phyloP scores from a whole-genome alignment of 2,888 invertebrate species.

The Boloria euphrosyne region DNA sequence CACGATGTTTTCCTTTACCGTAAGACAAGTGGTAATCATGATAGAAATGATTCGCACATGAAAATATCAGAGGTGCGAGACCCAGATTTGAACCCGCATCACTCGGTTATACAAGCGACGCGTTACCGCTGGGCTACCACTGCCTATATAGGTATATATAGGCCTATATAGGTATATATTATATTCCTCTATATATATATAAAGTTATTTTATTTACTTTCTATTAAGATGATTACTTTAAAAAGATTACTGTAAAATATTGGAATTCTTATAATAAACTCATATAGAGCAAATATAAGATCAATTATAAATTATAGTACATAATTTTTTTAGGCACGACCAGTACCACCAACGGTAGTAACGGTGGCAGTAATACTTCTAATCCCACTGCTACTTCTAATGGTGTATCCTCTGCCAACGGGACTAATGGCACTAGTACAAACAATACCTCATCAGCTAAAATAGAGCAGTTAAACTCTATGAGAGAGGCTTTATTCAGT shows the following conservation, averaged over 20 bases:
- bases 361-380: slow-evolving; percentile 74
- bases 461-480: slow-evolving; percentile 93
- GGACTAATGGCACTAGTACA: slow-evolving; percentile 73
- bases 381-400: slow-evolving; percentile 66
- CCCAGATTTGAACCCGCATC: too few relatives aligned
- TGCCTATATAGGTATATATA: too few relatives aligned
- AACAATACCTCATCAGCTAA: slow-evolving; percentile 87
- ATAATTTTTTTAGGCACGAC: slow-evolving; percentile 58
- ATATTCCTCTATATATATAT: background rate
- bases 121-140: too few relatives aligned
- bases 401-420: slow-evolving; percentile 64
- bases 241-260: too few relatives aligned
- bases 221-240: background rate
- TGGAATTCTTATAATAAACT: too few relatives aligned
- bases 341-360: slow-evolving; percentile 66
- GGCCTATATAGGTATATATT: too few relatives aligned
- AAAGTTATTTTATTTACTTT: background rate
- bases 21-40: too few relatives aligned
- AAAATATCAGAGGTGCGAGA: too few relatives aligned
- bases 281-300: background rate
- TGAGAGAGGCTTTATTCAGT: slow-evolving; percentile 95
- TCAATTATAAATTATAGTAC: background rate
- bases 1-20: too few relatives aligned
- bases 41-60: too few relatives aligned
- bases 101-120: too few relatives aligned